A percentile compares a stretch with the other conserved stretches of the same genome.
Conservation (phyloP, 1,140 invertebrate genomes). For the Maconellicoccus hirsutus region DNA sequence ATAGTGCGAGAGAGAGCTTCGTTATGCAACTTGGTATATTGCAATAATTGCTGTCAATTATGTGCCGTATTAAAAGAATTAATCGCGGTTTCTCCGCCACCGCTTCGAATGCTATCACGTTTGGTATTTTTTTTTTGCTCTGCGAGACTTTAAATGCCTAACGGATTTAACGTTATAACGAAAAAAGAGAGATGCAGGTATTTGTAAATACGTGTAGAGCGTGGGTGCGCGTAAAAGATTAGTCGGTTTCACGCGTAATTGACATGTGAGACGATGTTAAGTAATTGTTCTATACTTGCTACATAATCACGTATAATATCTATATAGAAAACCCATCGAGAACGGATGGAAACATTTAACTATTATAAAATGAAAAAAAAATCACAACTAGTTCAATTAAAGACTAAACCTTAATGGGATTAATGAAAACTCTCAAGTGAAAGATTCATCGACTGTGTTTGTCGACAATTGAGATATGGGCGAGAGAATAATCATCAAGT, state of each 20-base stretch:
- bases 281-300: neutral
- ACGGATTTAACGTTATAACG: neutral
- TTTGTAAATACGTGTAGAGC: neutral
- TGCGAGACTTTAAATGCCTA: neutral
- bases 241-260: neutral
- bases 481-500: conserved; percentile 8
- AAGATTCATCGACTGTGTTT: conserved; percentile 3
- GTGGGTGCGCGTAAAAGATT: neutral
- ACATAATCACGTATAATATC: neutral
- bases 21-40: neutral
- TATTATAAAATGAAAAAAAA: neutral
- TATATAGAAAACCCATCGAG: neutral
- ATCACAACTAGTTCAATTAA: neutral
- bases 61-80: neutral
- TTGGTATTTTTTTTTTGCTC: neutral
- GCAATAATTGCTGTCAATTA: conserved; percentile 9
- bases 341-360: conserved; percentile 2
- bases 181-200: neutral
- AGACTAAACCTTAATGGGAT: neutral
- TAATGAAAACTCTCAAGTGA: conserved; percentile 9
- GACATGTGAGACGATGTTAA: neutral
- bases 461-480: conserved; percentile 7
- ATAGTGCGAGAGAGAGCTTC: too few relatives aligned
- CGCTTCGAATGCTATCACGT: neutral
- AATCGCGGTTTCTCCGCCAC: neutral